Evolutionary conservation across 1,140 invertebrate genomes (phyloP), one percentile per base, ranked within the genome.

Genomic region (Orius laevigatus): DNA sequence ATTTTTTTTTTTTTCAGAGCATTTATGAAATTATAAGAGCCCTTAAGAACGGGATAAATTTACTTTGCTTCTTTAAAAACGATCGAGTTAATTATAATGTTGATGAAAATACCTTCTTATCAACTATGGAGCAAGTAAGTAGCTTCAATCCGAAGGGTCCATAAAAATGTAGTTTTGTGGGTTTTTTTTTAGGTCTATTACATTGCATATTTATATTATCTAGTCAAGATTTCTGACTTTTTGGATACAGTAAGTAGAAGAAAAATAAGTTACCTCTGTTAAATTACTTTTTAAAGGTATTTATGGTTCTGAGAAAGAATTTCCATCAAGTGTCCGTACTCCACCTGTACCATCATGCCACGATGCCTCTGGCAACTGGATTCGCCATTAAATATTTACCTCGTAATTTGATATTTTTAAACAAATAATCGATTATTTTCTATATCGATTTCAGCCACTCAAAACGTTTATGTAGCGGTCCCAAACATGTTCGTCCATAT

Each of bases 281-380:
- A 4, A n/a, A 25, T 25, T 25, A 25, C 25, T 25, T 25, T 36
- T n/a, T n/a, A 3, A 3, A 51, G 40, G 45, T 53, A 32, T 51
- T 54, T 25, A 89, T 92, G 63, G 73, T 92, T 20, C 63, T 91
- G 39, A 70, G 82, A 35, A 91, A 91, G 63, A 92, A 91, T 60
- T 71, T 80, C 49, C 76, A 75, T 52, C 85, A 92, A 59, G 67
- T 89, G 8, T 78, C 81, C 2, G 86, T 91, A 59, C 70, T 92
- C 12, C 88, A 92, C 56, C 76, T 91, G 2, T 88, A 88, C 60
- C 88, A 92, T 62, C 88, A 93, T 62, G 69, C 78, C 9, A 77
- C 79, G n/a, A 88, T 89, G 73, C 69, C 74, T 3, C 46, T 76
- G 84, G 75, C 74, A 59, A 66, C 18, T 73, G 70, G 40, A 68